Conservation (phyloP, 1,140 invertebrate species). For the Nebria ingens region DNA sequence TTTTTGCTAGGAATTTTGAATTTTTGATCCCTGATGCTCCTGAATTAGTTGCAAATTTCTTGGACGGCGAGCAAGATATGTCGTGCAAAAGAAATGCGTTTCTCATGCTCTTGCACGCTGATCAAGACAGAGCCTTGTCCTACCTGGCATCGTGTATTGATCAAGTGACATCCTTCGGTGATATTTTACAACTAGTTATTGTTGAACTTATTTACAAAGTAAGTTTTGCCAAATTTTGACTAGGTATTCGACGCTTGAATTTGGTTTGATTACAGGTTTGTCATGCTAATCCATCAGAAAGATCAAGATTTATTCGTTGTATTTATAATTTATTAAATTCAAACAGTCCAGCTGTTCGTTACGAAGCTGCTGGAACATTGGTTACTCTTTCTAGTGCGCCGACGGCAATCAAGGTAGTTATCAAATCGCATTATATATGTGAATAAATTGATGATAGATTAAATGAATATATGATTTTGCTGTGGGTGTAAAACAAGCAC, state of each 20-base stretch:
- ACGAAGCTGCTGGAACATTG: conserved; percentile 99
- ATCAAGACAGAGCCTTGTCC: conserved; percentile 83
- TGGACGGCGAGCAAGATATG: conserved; percentile 97
- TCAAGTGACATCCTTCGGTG: conserved; percentile 88
- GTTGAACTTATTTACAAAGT: conserved; percentile 99
- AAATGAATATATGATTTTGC: too few species aligned
- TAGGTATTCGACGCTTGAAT: not conserved
- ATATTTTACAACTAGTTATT: conserved; percentile 96
- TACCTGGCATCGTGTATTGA: conserved; percentile 93
- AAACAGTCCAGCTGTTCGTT: conserved; percentile 89
- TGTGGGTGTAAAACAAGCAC: too few species aligned
- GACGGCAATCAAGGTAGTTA: conserved; percentile 79
- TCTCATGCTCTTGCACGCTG: conserved; percentile 95
- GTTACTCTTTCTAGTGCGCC: conserved; percentile 95
- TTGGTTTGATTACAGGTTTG: conserved; percentile 78
- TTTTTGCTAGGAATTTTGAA: conserved; percentile 78
- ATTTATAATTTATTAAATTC: conserved; percentile 98
- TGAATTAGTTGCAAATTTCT: conserved; percentile 87
- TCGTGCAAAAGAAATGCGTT: conserved; percentile 99
- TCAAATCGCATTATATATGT: too few species aligned
- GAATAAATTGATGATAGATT: too few species aligned
- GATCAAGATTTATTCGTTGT: conserved; percentile 93
- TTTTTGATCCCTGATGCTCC: conserved; percentile 98
- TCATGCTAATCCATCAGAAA: conserved; percentile 91
- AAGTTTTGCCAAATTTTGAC: conserved; percentile 18